These are phyloP conservation scores for Pantherophis guttatus DNA, from an alignment of 2,113 vertebrate genomes.

Conservation along the genomic window DNA sequence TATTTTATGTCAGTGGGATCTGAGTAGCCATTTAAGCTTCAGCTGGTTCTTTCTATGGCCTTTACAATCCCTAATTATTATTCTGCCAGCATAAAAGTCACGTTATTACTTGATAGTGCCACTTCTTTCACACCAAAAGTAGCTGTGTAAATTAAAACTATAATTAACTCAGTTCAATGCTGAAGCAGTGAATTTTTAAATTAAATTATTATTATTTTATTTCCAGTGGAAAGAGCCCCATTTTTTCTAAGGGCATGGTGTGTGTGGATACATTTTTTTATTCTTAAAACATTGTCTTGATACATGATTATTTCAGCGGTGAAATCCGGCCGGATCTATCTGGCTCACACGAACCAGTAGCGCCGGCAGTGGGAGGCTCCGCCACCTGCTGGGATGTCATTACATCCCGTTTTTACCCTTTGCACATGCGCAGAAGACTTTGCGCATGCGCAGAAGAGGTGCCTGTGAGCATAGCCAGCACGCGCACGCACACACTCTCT, in stretches of 20 bases:
- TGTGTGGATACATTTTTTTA: slow-evolving; percentile 14
- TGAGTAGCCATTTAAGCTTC: slow-evolving; percentile 53
- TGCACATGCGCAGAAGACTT: no score
- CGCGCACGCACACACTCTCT: no score
- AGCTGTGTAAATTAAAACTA: slow-evolving; percentile 54
- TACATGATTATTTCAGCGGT: not conserved
- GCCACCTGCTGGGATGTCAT: no score
- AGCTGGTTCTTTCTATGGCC: slow-evolving; percentile 46
- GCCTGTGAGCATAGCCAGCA: no score
- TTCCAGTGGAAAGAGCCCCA: slow-evolving; percentile 28
- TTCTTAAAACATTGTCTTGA: slow-evolving; percentile 23
- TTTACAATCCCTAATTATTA: slow-evolving; percentile 58
- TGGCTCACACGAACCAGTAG: no score
- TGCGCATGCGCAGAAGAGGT: no score
- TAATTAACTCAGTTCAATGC: slow-evolving; percentile 52
- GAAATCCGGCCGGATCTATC: no score
- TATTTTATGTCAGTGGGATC: slow-evolving; percentile 52
- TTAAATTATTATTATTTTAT: slow-evolving; percentile 42
- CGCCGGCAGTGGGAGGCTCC: no score
- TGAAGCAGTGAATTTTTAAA: slow-evolving; percentile 58
- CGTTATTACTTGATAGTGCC: slow-evolving; percentile 54
- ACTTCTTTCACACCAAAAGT: not conserved
- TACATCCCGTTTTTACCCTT: no score
- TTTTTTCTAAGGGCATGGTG: slow-evolving; percentile 38
- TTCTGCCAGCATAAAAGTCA: slow-evolving; percentile 31